These are phyloP conservation scores for Halictus quadricinctus DNA, from an alignment of 2,888 invertebrate genomes.

Conservation along the genomic window DNA sequence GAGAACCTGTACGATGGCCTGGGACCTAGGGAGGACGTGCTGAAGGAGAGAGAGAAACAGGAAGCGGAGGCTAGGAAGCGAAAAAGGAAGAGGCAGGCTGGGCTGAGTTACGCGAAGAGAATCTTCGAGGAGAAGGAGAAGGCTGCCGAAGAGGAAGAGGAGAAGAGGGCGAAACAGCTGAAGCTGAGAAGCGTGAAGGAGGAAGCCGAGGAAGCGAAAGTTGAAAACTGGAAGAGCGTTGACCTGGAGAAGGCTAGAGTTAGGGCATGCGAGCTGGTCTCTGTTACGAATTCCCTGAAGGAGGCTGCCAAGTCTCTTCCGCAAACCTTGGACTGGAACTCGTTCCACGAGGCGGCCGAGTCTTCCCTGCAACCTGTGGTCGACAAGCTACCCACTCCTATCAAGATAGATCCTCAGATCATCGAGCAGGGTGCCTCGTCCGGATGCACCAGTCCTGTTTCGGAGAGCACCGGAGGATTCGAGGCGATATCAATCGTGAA, in stretches of 20 bases:
- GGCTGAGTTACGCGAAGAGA: constrained; percentile 86
- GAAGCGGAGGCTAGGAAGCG: constrained; percentile 84
- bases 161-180: constrained; percentile 81
- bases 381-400: constrained; percentile 82
- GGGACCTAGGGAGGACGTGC: constrained; percentile 87
- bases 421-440: constrained; percentile 82
- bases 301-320: constrained; percentile 86
- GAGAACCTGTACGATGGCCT: constrained; percentile 88
- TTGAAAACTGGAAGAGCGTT: constrained; percentile 83
- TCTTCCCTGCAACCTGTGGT: constrained; percentile 59
- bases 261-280: constrained; percentile 81
- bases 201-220: constrained; percentile 75
- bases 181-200: constrained; percentile 77
- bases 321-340: constrained; percentile 84
- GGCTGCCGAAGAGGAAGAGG: constrained; percentile 86
- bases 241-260: constrained; percentile 84
- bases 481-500: constrained; percentile 86
- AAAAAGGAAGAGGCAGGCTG: constrained; percentile 86
- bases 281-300: constrained; percentile 85
- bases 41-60: constrained; percentile 85
- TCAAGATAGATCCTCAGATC: constrained; percentile 84
- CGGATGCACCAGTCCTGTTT: constrained; percentile 81
- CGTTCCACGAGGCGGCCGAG: constrained; percentile 59
- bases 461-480: constrained; percentile 84
- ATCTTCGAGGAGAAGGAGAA: constrained; percentile 91